A percentile compares a stretch with the other conserved stretches of the same genome.
phyloP scores from a whole-genome alignment of 2,797 vertebrate species.

The Serranus cabrilla region DNA sequence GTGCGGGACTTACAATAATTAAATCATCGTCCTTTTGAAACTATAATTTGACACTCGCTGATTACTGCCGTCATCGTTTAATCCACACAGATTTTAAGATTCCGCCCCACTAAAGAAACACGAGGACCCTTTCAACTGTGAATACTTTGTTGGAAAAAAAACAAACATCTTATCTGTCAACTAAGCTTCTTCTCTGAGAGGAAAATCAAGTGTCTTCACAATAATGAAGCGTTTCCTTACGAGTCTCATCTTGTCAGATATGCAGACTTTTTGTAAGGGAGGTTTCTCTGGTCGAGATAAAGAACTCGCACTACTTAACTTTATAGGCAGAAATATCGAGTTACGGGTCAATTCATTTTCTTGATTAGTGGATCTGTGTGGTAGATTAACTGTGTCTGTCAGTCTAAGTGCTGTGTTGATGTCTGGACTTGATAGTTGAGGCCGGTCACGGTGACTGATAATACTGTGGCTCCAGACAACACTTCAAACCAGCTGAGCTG shows the following conservation, averaged over 20 bases:
- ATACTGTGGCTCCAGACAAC: conserved; percentile 78
- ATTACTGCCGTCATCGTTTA: conserved; percentile 13
- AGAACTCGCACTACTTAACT: conserved; percentile 22
- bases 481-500: conserved; percentile 77
- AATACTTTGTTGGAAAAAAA: background rate
- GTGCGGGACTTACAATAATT: background rate
- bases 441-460: conserved; percentile 53
- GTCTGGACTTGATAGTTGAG: conserved; percentile 62
- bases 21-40: background rate
- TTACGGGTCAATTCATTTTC: conserved; percentile 69
- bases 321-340: conserved; percentile 52
- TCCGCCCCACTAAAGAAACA: conserved; percentile 11
- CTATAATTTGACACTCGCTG: background rate
- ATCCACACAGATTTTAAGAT: conserved; percentile 29
- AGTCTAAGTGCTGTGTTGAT: conserved; percentile 56
- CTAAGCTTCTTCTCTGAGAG: conserved; percentile 30
- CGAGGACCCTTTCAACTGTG: background rate
- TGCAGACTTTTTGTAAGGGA: conserved; percentile 30
- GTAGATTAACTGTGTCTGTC: conserved; percentile 56
- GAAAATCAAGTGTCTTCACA: conserved; percentile 29
- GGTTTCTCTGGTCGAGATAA: conserved; percentile 18
- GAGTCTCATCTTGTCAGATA: conserved; percentile 59
- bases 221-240: conserved; percentile 31
- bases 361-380: conserved; percentile 60
- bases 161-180: background rate